Percentiles rank a stretch among this genome's conserved stretches.
phyloP scores from a whole-genome alignment of 2,113 vertebrate genomes.

The Vombatus ursinus region DNA sequence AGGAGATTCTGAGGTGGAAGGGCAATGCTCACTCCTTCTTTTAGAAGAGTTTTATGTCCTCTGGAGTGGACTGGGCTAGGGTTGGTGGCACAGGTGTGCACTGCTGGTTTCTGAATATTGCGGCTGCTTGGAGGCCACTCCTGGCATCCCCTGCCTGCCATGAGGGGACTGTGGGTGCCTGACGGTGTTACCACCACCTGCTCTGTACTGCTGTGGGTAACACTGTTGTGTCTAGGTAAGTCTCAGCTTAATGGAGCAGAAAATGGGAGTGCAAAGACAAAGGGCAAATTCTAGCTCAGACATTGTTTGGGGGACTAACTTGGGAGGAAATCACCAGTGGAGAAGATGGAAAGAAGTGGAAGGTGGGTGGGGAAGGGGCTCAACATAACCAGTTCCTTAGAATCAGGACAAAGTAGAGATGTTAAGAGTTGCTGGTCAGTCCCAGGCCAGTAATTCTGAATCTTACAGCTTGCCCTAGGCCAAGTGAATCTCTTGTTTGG shows the following conservation, averaged over 20 bases:
- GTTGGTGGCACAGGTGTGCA: background rate
- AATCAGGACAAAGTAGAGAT: background rate
- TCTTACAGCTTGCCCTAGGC: no score
- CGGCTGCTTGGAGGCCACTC: background rate
- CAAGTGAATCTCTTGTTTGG: background rate
- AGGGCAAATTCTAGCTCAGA: background rate
- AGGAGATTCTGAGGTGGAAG: conserved; percentile 52
- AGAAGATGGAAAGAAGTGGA: background rate
- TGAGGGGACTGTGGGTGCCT: background rate
- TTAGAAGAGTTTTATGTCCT: background rate
- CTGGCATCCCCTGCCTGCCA: background rate
- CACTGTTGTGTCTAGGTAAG: conserved; percentile 65
- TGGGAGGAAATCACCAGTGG: background rate
- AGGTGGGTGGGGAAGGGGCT: background rate
- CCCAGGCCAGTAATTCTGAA: background rate
- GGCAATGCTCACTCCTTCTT: conserved; percentile 72
- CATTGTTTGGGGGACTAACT: background rate
- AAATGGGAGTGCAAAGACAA: background rate
- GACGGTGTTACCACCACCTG: background rate
- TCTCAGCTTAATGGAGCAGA: background rate
- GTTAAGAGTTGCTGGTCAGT: background rate
- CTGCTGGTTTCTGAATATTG: background rate
- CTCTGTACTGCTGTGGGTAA: conserved; percentile 61
- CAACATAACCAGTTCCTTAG: background rate
- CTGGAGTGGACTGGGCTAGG: background rate